Evolutionary conservation across 2,797 vertebrate species (phyloP), one percentile per base, ranked within the genome.

Genomic region (Cheirogaleus major): DNA sequence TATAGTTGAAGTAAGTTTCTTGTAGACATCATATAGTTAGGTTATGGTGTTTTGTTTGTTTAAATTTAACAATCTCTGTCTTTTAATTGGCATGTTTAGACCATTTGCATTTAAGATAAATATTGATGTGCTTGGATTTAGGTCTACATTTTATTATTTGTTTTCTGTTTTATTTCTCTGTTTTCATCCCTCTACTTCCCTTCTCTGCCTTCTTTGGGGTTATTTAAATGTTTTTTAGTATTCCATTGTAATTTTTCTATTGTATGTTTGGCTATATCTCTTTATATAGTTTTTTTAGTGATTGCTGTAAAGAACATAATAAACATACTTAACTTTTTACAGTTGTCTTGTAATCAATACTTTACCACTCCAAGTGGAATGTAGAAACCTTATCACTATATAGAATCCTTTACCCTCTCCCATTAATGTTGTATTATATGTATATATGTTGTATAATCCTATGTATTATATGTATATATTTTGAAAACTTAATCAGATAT

Each of bases 401-500:
- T 15, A 86, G 32, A 73, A 67, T 43, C 35, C 15, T 95, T 86
- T 75, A n/a, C 13, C 5, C 25, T 63, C 23, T 75, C n/a, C 13
- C 41, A 35, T n/a, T 43, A 52, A 50, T 45, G 35, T 35, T 79
- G 3, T 52, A 32, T 18, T 18, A 5, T 63, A 81, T 30, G 32
- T 67, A 52, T 50, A 89, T 45, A 76, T 89, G 78, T 86, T 89
- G 17, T 55, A 55, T 55, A 55, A 55, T 59, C 65, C 17, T 79
- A 41, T 73, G 12, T 52, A 81, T 81, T 78, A 4, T 63, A 81
- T 32, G 32, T 67, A 52, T 50, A 89, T 50, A 76, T 89, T 81
- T 82, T 91, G 30, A 94, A 97, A 95, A 48, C 22, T n/a, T 61
- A 84, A n/a, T 84, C 38, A 69, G 7, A 65, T 10, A 67, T n/a